Percentiles rank a stretch among this genome's conserved stretches.
Conservation (phyloP, 2,888 invertebrate genomes). For the Papilio gigon region DNA sequence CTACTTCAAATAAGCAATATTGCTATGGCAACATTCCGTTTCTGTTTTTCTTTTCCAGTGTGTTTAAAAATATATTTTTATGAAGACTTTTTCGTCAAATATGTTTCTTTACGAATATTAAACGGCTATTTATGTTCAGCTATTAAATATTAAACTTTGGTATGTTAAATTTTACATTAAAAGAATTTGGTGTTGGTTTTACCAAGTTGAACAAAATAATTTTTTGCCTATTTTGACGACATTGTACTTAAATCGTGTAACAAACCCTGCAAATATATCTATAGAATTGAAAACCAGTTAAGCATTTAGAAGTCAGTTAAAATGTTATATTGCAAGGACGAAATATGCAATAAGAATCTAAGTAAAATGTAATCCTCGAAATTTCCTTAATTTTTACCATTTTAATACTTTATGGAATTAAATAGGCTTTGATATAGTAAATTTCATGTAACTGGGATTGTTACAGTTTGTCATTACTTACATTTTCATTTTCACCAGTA, state of each 20-base stretch:
- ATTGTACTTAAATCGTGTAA: not conserved
- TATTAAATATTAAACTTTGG: not conserved
- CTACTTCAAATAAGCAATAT: slow-evolving; percentile 47
- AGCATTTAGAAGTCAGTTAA: too few species aligned
- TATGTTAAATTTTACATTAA: not conserved
- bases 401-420: too few species aligned
- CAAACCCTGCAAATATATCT: too few species aligned
- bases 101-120: not conserved
- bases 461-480: too few species aligned
- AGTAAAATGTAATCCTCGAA: too few species aligned
- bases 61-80: slow-evolving; percentile 1
- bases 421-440: too few species aligned
- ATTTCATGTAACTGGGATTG: too few species aligned
- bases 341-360: too few species aligned
- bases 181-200: not conserved
- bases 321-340: too few species aligned
- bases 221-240: not conserved
- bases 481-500: too few species aligned
- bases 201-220: not conserved
- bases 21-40: slow-evolving; percentile 50
- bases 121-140: not conserved
- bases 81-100: not conserved
- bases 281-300: too few species aligned
- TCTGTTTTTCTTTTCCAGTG: slow-evolving; percentile 38
- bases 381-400: too few species aligned